A percentile compares a stretch with the other conserved stretches of the same genome.
These are phyloP conservation scores for Austrolebias charrua DNA, from an alignment of 2,797 vertebrate species.

Conservation along the genomic window DNA sequence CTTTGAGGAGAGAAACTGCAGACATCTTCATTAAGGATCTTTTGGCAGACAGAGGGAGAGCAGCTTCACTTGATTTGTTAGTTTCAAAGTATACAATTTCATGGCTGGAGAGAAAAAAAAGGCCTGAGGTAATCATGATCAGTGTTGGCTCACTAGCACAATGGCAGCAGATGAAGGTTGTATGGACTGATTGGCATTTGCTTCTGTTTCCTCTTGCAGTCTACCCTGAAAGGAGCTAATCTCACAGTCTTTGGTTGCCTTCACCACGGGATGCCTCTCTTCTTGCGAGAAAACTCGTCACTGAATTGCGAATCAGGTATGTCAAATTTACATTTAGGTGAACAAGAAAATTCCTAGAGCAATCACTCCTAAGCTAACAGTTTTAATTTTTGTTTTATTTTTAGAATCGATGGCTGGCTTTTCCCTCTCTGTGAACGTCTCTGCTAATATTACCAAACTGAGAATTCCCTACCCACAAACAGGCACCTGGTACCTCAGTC, in stretches of 20 bases:
- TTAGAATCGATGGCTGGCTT: conserved; percentile 89
- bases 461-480: conserved; percentile 96
- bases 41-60: conserved; percentile 44
- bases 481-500: conserved; percentile 95
- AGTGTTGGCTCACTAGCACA: conserved; percentile 26
- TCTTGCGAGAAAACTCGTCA: conserved; percentile 82
- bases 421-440: conserved; percentile 86
- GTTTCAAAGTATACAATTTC: conserved; percentile 57
- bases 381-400: conserved; percentile 12
- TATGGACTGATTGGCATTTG: conserved; percentile 39
- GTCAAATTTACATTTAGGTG: conserved; percentile 13
- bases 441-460: conserved; percentile 86
- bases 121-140: conserved; percentile 42
- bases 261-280: conserved; percentile 92
- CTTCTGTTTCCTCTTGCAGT: conserved; percentile 72
- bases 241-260: conserved; percentile 94
- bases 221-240: conserved; percentile 87
- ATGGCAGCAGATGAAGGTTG: conserved; percentile 55
- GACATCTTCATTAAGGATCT: conserved; percentile 60
- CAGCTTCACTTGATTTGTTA: conserved; percentile 64
- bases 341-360: background rate
- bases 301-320: conserved; percentile 92
- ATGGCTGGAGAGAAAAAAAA: conserved; percentile 33
- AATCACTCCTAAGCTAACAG: too few relatives aligned
- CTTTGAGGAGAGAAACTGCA: conserved; percentile 65